Base-by-base conservation (phyloP, 92 coral and sea anemone species). In the Nematostella vectensis region DNA sequence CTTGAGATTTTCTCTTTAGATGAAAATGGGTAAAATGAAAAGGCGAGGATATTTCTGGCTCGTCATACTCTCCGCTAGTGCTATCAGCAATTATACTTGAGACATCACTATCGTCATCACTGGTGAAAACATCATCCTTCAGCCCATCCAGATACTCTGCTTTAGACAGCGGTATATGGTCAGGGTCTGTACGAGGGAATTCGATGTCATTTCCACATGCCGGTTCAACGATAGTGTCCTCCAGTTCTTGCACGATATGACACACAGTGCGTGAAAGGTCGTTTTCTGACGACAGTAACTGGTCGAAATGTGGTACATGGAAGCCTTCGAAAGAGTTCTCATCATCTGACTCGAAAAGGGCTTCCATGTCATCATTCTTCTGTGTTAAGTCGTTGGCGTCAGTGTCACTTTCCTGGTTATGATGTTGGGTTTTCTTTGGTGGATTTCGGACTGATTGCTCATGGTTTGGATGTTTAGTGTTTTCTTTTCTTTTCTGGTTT, bases 261-360 rank as follows among this genome's bases (percentile, higher is more conserved):
- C 68, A 51, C 8, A 79, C 68, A 19, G 40, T 67, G 43, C 51
- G 70, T 11, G 71, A 50, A 15, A 73, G 54, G 27, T 79, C 87
- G 23, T 40, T 66, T 43, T 75, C 76, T n/a, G 72, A 67, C 16
- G 71, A 55, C 53, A 48, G 30, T 23, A 69, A 65, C 37, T 58
- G 49, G 23, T 69, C 79, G 63, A 75, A 75, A 25, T 81, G 74
- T 1, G 82, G 82, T 12, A 75, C 72, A 22, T 69, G 50, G 47
- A 75, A 75, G 27, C 79, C 88, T 9, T 75, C 51, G 25, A 74
- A 74, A 12, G 65, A 61, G 10, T 66, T 63, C 12, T 65, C 75
- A 33, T 78, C 85, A 26, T 67, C 63, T 15, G 87, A 79, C 26
- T 79, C 72, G 55, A 79, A 79, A 59, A 79, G 47, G 10, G 45